Evolutionary conservation across 1,140 invertebrate species (phyloP).

Genomic region (Chironomus striatipennis): DNA sequence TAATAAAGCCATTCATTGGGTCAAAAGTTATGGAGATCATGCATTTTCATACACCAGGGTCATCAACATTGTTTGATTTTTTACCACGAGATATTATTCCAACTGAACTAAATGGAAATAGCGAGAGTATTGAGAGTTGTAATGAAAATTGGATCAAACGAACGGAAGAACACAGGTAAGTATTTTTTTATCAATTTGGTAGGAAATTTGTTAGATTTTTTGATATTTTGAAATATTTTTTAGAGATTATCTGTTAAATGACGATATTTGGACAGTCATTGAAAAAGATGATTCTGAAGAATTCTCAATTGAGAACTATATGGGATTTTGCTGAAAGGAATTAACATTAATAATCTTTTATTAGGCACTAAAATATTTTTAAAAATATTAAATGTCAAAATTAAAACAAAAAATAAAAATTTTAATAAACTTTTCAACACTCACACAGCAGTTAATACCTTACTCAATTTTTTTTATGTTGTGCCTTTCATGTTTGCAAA

Average conservation of each 20-base stretch:
- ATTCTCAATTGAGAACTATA: no score
- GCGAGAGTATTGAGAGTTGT: not conserved
- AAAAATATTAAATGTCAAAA: no score
- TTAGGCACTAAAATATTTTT: no score
- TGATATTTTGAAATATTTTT: not conserved
- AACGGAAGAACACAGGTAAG: constrained; percentile 12
- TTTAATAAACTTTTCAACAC: no score
- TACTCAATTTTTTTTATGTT: no score
- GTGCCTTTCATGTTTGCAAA: not conserved
- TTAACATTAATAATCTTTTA: no score
- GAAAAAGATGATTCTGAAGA: no score
- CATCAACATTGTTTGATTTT: not conserved
- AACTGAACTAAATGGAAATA: not conserved
- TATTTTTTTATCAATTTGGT: not conserved
- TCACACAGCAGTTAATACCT: no score
- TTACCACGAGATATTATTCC: not conserved
- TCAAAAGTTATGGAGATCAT: not conserved
- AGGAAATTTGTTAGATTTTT: not conserved
- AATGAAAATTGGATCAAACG: not conserved
- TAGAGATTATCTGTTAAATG: not conserved
- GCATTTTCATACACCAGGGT: not conserved
- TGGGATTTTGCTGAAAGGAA: no score
- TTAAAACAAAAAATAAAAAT: no score
- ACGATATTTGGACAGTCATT: not conserved
- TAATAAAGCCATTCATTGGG: not conserved